Evolutionary conservation across 2,888 invertebrate genomes (phyloP).

Genomic region (Ophioninae sp.): DNA sequence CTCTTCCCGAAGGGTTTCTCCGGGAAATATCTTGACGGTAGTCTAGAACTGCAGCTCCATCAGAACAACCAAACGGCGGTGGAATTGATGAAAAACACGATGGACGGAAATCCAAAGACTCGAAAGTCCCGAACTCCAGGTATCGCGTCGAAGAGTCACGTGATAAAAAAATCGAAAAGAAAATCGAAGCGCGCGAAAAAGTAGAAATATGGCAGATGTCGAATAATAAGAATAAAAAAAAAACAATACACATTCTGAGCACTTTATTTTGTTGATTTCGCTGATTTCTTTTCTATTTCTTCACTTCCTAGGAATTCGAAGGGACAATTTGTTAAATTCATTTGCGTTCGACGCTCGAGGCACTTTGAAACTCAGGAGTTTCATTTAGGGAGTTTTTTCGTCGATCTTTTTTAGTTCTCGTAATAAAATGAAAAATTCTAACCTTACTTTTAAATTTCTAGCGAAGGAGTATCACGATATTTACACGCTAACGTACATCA

Average conservation of each 20-base stretch:
- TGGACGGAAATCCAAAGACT: conserved; percentile 49
- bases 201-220: neutral
- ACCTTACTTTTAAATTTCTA: conserved; percentile 37
- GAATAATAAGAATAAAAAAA: conserved; percentile 18
- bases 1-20: conserved; percentile 87
- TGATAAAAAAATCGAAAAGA: conserved; percentile 48
- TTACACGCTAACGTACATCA: conserved; percentile 50
- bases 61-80: conserved; percentile 81
- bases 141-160: conserved; percentile 54
- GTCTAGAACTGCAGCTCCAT: conserved; percentile 71
- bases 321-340: neutral
- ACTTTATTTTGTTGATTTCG: conserved; percentile 36
- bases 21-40: conserved; percentile 83
- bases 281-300: neutral
- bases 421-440: conserved; percentile 21
- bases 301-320: neutral
- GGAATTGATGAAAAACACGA: conserved; percentile 82
- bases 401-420: conserved; percentile 44
- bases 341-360: neutral
- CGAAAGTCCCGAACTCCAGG: conserved; percentile 33
- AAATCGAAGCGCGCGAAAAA: conserved; percentile 47
- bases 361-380: neutral
- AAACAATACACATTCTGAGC: conserved; percentile 37
- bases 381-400: conserved; percentile 19
- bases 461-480: conserved; percentile 41